Evolutionary conservation across 2,797 vertebrate genomes (phyloP).

Genomic region (Distichodus sexfasciatus): DNA sequence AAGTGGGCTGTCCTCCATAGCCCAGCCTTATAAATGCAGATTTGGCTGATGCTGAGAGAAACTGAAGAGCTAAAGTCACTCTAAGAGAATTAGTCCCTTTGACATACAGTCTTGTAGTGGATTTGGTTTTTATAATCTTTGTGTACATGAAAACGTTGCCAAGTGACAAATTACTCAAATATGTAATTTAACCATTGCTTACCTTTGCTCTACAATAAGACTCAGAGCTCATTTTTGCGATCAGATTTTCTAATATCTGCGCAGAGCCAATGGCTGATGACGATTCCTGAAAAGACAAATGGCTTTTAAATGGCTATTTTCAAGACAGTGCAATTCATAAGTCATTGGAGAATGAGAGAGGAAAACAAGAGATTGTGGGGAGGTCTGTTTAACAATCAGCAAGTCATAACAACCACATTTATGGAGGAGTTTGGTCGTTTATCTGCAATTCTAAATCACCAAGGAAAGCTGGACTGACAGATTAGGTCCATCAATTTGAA

Average conservation of each 20-base stretch:
- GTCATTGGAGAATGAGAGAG: constrained; percentile 1
- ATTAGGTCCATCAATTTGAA: constrained; percentile 46
- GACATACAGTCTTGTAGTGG: background rate
- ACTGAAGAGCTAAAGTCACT: constrained; percentile 38
- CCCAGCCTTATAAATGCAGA: constrained; percentile 60
- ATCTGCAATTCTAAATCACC: constrained; percentile 53
- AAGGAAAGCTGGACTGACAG: constrained; percentile 37
- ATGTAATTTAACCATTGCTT: background rate
- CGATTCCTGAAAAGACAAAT: constrained; percentile 6
- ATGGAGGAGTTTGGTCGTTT: constrained; percentile 43
- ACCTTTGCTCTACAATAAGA: background rate
- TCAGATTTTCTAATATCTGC: background rate
- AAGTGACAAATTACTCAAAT: background rate
- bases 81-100: background rate
- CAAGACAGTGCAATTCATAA: constrained; percentile 16
- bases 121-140: background rate
- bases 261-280: background rate
- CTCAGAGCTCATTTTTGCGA: background rate
- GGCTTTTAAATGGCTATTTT: constrained; percentile 6
- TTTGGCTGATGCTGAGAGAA: constrained; percentile 53
- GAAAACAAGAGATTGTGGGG: constrained; percentile 43
- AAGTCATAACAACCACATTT: constrained; percentile 61
- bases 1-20: constrained; percentile 66
- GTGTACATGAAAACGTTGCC: background rate
- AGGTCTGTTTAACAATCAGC: constrained; percentile 65